Conservation (phyloP, 2,888 invertebrate genomes). For the Melinaea marsaeus region DNA sequence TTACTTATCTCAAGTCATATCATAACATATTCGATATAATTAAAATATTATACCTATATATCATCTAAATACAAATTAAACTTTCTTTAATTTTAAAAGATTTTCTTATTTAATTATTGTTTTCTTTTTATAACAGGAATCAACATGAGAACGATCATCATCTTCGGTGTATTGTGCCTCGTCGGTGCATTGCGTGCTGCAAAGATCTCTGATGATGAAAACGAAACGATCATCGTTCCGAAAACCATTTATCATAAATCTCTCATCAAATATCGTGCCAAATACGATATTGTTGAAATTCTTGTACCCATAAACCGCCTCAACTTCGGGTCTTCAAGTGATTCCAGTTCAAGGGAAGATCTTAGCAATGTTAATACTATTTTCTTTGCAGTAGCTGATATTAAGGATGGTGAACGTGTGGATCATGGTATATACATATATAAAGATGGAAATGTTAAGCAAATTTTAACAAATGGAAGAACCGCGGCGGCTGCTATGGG, state of each 20-base stretch:
- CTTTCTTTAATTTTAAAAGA: no score
- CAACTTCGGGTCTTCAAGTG: conserved; percentile 23
- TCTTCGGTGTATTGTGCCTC: no score
- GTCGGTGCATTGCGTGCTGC: not conserved
- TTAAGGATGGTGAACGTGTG: conserved; percentile 12
- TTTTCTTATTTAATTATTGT: no score
- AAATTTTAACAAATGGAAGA: conserved; percentile 45
- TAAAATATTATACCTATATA: no score
- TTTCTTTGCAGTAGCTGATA: conserved; percentile 37
- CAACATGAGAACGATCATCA: no score
- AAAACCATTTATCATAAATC: not conserved
- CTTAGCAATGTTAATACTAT: conserved; percentile 13
- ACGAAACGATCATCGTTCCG: not conserved
- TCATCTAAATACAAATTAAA: no score
- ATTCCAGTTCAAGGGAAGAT: conserved; percentile 9
- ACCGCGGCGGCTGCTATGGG: conserved; percentile 43
- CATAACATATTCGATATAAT: no score
- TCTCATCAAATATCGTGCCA: conserved; percentile 17
- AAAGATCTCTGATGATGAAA: not conserved
- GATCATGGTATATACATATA: conserved; percentile 43
- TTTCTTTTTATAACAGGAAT: no score
- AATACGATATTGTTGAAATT: conserved; percentile 31
- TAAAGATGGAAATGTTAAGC: conserved; percentile 35
- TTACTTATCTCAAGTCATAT: no score
- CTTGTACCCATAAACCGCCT: conserved; percentile 29